These are phyloP conservation scores for Pseudochromis fuscus DNA, from an alignment of 2,797 vertebrate genomes.

Conservation along the genomic window DNA sequence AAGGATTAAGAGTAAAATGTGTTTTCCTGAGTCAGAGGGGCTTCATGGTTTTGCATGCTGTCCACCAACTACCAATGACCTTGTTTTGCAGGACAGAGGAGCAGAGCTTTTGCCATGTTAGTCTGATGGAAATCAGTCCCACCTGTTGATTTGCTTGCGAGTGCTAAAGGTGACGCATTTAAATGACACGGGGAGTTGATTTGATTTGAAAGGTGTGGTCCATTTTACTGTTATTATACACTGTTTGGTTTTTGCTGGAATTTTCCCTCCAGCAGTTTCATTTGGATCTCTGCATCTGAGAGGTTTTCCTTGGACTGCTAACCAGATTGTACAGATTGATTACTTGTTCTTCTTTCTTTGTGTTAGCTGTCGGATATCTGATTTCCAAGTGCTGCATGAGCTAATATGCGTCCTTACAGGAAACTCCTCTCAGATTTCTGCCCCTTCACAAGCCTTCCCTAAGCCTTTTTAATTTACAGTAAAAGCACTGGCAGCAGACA, in stretches of 20 bases:
- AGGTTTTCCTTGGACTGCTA: constrained; percentile 39
- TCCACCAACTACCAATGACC: constrained; percentile 28
- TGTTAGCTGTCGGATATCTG: constrained; percentile 43
- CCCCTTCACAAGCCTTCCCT: constrained; percentile 21
- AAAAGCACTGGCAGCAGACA: constrained; percentile 35
- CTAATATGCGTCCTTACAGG: constrained; percentile 28
- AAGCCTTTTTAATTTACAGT: constrained; percentile 35
- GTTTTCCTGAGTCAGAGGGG: constrained; percentile 76
- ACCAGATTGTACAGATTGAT: constrained; percentile 55
- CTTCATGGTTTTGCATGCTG: constrained; percentile 39
- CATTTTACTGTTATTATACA: constrained; percentile 32
- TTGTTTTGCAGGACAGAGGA: constrained; percentile 36
- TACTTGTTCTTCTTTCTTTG: constrained; percentile 7
- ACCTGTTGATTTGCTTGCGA: constrained; percentile 35
- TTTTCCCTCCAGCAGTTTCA: constrained; percentile 21
- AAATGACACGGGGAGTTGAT: constrained; percentile 16
- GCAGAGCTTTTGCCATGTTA: constrained; percentile 25
- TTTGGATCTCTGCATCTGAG: constrained; percentile 21
- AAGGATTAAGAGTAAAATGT: constrained; percentile 80
- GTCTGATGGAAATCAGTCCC: constrained; percentile 34
- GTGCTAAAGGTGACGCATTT: constrained; percentile 29
- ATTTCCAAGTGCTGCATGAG: constrained; percentile 27
- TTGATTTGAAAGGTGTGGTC: constrained; percentile 45
- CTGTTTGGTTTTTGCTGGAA: constrained; percentile 37
- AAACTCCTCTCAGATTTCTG: constrained; percentile 59